These are phyloP conservation scores for Acanthurus leucopareius DNA, from an alignment of 2,797 vertebrate genomes.

Conservation along the genomic window DNA sequence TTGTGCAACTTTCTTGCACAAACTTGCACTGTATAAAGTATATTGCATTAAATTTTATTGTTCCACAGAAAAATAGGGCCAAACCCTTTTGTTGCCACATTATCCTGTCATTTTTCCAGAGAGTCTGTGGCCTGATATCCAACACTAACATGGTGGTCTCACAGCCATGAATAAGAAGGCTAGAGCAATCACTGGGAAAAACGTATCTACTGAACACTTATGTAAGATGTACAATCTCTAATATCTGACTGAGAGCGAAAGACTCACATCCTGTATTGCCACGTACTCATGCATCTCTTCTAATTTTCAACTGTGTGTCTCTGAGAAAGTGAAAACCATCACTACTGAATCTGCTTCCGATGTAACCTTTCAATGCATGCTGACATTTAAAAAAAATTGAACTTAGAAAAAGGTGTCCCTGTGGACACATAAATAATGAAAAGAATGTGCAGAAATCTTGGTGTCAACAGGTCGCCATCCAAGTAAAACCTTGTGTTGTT, in stretches of 20 bases:
- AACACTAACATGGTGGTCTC: neutral
- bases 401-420: neutral
- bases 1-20: neutral
- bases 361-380: constrained; percentile 1
- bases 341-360: neutral
- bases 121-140: constrained; percentile 6
- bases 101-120: neutral
- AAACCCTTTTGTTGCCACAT: neutral
- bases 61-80: neutral
- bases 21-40: neutral
- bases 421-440: constrained; percentile 1
- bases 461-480: neutral
- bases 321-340: constrained; percentile 13
- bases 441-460: neutral
- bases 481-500: neutral
- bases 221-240: neutral
- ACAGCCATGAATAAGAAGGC: no score
- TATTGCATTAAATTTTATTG: neutral
- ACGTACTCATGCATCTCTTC: neutral
- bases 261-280: neutral
- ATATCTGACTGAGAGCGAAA: constrained; percentile 9
- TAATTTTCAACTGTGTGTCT: constrained; percentile 11
- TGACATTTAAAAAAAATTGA: constrained; percentile 25
- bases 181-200: neutral
- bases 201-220: neutral